Evolutionary conservation across 2,797 vertebrate species (phyloP).

Genomic region (Trachurus trachurus): DNA sequence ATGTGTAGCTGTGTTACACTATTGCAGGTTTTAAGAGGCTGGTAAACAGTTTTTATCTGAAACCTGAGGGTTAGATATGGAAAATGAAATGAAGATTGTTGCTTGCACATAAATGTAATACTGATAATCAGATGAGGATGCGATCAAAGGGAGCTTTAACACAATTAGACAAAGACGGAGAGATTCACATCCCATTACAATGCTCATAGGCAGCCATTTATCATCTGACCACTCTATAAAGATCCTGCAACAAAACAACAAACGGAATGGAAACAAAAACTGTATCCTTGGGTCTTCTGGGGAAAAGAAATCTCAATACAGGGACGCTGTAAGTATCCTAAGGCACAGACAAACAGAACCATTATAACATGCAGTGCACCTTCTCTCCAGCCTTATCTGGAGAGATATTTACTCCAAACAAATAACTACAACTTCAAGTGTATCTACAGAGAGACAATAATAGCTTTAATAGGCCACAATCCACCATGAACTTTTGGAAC

Average conservation of each 20-base stretch:
- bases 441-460: conserved; percentile 26
- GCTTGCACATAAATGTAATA: background rate
- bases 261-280: background rate
- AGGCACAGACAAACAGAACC: background rate
- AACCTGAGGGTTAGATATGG: background rate
- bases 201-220: background rate
- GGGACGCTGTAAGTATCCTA: background rate
- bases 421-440: background rate
- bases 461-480: conserved; percentile 32
- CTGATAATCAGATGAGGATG: conserved; percentile 8
- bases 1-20: conserved; percentile 6
- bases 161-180: conserved; percentile 18
- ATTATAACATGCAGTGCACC: background rate
- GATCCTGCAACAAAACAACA: background rate
- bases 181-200: background rate
- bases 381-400: background rate
- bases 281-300: background rate
- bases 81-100: background rate
- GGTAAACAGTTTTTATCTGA: background rate
- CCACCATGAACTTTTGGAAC: conserved; percentile 18
- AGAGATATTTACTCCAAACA: conserved; percentile 17
- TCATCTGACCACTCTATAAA: background rate
- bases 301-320: background rate
- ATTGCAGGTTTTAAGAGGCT: conserved; percentile 6
- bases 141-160: conserved; percentile 7